Evolutionary conservation across 2,888 invertebrate species (phyloP), one percentile per base, ranked within the genome.

Genomic region (Dasypogon diadema): DNA sequence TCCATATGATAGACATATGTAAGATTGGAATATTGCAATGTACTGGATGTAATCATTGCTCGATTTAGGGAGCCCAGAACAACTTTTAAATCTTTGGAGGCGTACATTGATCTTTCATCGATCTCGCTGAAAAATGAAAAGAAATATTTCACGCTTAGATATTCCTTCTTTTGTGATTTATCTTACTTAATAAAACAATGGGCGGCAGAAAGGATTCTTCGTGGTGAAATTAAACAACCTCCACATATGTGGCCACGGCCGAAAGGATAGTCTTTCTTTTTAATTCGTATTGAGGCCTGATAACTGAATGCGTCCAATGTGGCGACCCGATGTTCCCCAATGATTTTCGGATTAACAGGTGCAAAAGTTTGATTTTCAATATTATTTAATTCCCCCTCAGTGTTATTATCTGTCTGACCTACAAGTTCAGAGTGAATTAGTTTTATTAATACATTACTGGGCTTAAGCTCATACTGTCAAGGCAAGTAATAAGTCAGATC

Each of bases 61-160:
- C 58, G 58, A 26, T 58, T n/a, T 58, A 58, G 6, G 16, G 58
- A n/a, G 16, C 58, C 58, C 58, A 58, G 14, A n/a, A 58, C 58
- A 16, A 58, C 26, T 26, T 2, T 24, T 2, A 26, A 30, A 12
- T 58, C 14, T 26, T 58, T 30, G n/a, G 30, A 5, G 5, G 34
- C 6, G 5, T 6, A 30, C 5, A 30, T 6, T 6, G 34, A 6
- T 30, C 6, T 6, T 42, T 0, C 2, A 6, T 12, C 0, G 10
- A 12, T 42, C 12, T 42, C 12, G 2, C 42, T 2, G 10, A n/a
- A 12, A 12, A 3, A 12, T 42, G n/a, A 8, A 12, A 42, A 42
- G 1, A 12, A 42, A 14, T 34, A 34, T 60, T 18, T 8, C 24
- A 6, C 6, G 34, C 34, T 6, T 6, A 14, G 8, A 10, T 6